Conservation (phyloP, 2,113 vertebrate species). For the Capreolus pygargus region DNA sequence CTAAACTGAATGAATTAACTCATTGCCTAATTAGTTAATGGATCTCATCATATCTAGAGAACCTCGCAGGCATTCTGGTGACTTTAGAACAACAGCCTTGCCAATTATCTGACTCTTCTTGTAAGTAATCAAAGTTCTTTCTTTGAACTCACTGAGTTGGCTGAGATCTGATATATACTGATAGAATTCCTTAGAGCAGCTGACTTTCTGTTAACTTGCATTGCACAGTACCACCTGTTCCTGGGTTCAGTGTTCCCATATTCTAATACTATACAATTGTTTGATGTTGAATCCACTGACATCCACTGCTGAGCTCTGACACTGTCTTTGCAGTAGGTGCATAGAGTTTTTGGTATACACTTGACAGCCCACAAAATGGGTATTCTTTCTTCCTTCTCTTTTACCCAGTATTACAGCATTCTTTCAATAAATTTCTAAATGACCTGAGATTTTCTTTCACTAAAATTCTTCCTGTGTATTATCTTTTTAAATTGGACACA, state of each 20-base stretch:
- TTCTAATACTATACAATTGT: neutral
- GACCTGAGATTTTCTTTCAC: neutral
- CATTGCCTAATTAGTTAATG: neutral
- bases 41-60: neutral
- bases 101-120: neutral
- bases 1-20: neutral
- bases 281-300: neutral
- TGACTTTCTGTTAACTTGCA: neutral
- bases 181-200: neutral
- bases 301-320: neutral
- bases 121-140: neutral
- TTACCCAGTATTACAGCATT: neutral
- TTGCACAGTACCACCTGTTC: neutral
- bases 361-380: neutral
- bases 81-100: neutral
- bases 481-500: neutral
- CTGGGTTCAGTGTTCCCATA: neutral
- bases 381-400: neutral
- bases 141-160: neutral
- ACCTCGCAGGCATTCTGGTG: neutral
- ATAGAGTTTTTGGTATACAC: neutral
- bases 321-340: accelerated
- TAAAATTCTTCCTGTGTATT: neutral
- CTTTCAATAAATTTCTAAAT: neutral
- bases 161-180: neutral